Conservation (phyloP, 2,888 invertebrate genomes). For the Lochmaea crataegi region DNA sequence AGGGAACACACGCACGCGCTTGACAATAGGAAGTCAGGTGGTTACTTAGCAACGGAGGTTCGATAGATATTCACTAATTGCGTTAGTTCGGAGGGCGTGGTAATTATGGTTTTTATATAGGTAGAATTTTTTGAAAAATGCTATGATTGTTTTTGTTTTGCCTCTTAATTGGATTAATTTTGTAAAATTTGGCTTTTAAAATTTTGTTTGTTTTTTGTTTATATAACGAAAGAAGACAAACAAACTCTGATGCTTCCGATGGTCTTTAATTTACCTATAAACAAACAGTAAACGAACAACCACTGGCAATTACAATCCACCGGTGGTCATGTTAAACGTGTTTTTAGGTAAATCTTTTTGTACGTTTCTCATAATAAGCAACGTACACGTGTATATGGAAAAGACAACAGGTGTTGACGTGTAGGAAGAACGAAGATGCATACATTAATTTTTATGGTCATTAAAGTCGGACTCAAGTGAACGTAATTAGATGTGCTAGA, state of each 20-base stretch:
- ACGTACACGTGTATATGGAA: conserved; percentile 15
- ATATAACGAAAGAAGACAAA: too few species aligned
- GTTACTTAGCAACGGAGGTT: too few species aligned
- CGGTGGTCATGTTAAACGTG: conserved; percentile 45
- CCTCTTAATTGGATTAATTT: too few species aligned
- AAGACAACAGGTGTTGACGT: conserved; percentile 24
- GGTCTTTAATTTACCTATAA: neutral
- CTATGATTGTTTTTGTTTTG: too few species aligned
- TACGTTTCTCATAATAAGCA: conserved; percentile 34
- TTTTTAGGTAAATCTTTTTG: conserved; percentile 38
- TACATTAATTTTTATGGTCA: conserved; percentile 34
- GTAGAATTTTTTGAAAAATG: too few species aligned
- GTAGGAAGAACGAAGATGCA: conserved; percentile 34
- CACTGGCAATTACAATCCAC: conserved; percentile 17
- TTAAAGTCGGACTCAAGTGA: conserved; percentile 35
- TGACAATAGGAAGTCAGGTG: too few species aligned
- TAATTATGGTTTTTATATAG: too few species aligned
- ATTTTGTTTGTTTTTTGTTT: too few species aligned
- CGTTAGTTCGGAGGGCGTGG: too few species aligned
- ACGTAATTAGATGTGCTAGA: conserved; percentile 39
- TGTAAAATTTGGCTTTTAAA: too few species aligned
- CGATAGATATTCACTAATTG: too few species aligned
- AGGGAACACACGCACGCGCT: too few species aligned
- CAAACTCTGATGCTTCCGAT: neutral
- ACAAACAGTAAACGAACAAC: conserved; percentile 4